phyloP scores from a whole-genome alignment of 2,113 vertebrate species.

The Chaetodon auriga region DNA sequence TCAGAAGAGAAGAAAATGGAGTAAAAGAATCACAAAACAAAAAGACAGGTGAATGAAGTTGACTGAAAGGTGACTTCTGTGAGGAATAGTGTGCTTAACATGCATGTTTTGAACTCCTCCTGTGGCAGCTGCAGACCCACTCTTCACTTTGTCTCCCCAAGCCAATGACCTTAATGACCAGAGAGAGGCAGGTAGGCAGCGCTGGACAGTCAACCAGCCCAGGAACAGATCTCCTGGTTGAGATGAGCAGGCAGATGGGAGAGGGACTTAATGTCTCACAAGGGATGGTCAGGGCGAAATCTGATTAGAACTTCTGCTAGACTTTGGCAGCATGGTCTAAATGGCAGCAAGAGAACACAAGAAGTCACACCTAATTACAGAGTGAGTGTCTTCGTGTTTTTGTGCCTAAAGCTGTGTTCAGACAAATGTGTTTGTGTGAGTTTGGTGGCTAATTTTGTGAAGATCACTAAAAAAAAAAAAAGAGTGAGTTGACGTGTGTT shows the following conservation, averaged over 20 bases:
- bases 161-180: slow-evolving; percentile 28
- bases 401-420: slow-evolving; percentile 3
- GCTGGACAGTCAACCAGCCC: slow-evolving; percentile 27
- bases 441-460: slow-evolving; percentile 4
- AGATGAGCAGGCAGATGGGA: slow-evolving; percentile 70
- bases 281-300: slow-evolving; percentile 61
- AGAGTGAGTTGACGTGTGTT: not conserved
- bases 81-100: slow-evolving; percentile 7
- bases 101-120: slow-evolving; percentile 19
- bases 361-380: slow-evolving; percentile 15
- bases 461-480: slow-evolving; percentile 4
- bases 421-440: slow-evolving; percentile 1
- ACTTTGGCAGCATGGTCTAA: slow-evolving; percentile 34
- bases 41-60: slow-evolving; percentile 21
- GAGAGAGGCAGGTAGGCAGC: not conserved
- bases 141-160: slow-evolving; percentile 18
- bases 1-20: slow-evolving; percentile 12
- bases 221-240: slow-evolving; percentile 43
- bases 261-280: slow-evolving; percentile 63
- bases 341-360: slow-evolving; percentile 16
- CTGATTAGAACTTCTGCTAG: slow-evolving; percentile 72
- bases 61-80: slow-evolving; percentile 14
- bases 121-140: slow-evolving; percentile 22
- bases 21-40: slow-evolving; percentile 25
- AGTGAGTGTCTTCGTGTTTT: not conserved